phyloP scores from a whole-genome alignment of 2,888 invertebrate genomes.

The Allolobophora icterica region DNA sequence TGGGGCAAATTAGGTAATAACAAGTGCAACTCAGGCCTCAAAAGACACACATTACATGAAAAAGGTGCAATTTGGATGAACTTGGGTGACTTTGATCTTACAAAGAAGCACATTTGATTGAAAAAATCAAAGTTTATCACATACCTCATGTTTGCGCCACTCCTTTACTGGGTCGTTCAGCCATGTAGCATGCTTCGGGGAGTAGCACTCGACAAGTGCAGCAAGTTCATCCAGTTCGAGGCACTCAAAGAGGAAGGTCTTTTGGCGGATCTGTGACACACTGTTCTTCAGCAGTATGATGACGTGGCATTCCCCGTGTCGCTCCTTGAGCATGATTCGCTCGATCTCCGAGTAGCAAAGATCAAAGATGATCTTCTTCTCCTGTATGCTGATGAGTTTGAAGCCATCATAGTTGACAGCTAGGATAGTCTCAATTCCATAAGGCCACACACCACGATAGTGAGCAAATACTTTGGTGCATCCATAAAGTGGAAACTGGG shows the following conservation, averaged over 20 bases:
- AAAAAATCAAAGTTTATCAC: background rate
- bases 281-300: slow-evolving; percentile 84
- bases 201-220: slow-evolving; percentile 88
- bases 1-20: background rate
- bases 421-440: slow-evolving; percentile 75
- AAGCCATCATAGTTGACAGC: slow-evolving; percentile 90
- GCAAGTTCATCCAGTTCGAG: slow-evolving; percentile 88
- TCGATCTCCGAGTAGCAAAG: slow-evolving; percentile 90
- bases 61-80: background rate
- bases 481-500: slow-evolving; percentile 92
- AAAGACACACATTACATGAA: background rate
- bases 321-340: slow-evolving; percentile 67
- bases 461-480: slow-evolving; percentile 84
- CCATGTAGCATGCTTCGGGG: slow-evolving; percentile 78
- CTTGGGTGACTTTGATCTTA: background rate
- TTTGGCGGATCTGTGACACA: slow-evolving; percentile 45
- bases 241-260: slow-evolving; percentile 85
- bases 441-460: slow-evolving; percentile 92
- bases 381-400: slow-evolving; percentile 86
- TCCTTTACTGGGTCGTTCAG: slow-evolving; percentile 19
- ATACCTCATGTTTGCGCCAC: slow-evolving; percentile 18
- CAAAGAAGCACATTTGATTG: too few relatives aligned
- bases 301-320: slow-evolving; percentile 86
- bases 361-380: slow-evolving; percentile 88
- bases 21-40: background rate